phyloP scores from a whole-genome alignment of 2,113 vertebrate species.

The Cariama cristata region DNA sequence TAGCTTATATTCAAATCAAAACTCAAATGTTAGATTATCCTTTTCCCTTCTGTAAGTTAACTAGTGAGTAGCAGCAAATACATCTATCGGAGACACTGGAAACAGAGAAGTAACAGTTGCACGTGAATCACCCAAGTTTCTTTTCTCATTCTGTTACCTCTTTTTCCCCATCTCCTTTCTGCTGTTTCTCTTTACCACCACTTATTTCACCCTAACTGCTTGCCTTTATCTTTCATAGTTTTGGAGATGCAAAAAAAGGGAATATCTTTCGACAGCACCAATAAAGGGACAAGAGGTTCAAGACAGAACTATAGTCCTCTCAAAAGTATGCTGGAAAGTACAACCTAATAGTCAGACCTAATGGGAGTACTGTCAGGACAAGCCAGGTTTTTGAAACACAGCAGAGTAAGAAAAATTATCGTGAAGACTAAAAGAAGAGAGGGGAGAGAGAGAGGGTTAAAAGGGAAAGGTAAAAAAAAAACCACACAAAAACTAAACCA shows the following conservation, averaged over 20 bases:
- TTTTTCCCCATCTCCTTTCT: neutral
- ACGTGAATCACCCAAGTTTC: neutral
- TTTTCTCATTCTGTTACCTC: neutral
- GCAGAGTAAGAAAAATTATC: neutral
- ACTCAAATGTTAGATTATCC: neutral
- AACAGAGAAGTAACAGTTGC: neutral
- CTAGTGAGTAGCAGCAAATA: neutral
- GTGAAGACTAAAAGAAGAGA: neutral
- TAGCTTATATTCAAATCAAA: neutral
- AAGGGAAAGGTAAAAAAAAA: neutral
- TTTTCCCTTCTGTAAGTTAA: neutral
- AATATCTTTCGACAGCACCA: neutral
- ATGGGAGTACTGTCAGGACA: neutral
- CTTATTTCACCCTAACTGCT: neutral
- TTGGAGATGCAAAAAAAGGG: neutral
- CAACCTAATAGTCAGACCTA: neutral
- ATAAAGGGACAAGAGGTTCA: neutral
- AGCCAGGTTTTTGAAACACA: neutral
- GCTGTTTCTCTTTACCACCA: neutral
- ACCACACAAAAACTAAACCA: neutral
- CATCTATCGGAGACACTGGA: neutral
- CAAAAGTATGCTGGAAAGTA: neutral
- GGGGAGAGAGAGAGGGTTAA: neutral
- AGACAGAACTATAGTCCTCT: neutral
- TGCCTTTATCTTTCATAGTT: neutral